A percentile compares a stretch with the other conserved stretches of the same genome.
Conservation (phyloP, 2,113 vertebrate species). For the Chloropsis hardwickii region DNA sequence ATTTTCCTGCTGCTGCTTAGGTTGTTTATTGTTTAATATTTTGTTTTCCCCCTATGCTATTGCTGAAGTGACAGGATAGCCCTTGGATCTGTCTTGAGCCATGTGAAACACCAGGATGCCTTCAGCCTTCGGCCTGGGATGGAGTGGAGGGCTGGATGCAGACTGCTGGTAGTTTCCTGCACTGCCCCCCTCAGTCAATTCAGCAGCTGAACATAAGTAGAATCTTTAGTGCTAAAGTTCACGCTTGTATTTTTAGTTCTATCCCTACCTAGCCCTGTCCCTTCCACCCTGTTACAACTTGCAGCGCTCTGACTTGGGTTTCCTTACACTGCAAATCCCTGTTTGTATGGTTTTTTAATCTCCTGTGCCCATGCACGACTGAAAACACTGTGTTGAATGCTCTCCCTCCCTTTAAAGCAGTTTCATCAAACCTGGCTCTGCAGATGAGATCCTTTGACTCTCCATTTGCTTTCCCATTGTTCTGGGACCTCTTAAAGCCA, state of each 20-base stretch:
- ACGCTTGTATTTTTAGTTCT: neutral
- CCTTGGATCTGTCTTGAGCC: too few species aligned
- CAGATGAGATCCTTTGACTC: neutral
- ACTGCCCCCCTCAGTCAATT: neutral
- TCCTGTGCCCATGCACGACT: neutral
- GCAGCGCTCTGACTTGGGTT: neutral
- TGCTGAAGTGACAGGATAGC: neutral
- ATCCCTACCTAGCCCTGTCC: neutral
- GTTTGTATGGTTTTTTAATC: fast-evolving
- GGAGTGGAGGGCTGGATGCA: neutral
- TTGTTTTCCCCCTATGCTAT: too few species aligned
- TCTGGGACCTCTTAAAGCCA: neutral
- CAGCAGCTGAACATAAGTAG: neutral
- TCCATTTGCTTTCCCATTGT: neutral
- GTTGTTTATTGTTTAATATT: neutral
- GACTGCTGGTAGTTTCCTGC: neutral
- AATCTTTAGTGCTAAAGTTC: neutral
- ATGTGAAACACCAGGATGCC: neutral
- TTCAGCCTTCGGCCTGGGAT: neutral
- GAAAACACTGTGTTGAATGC: neutral
- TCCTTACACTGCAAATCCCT: neutral
- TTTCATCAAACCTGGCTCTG: neutral
- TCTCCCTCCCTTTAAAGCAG: neutral
- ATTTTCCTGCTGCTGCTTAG: neutral
- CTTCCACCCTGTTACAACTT: neutral